phyloP scores from a whole-genome alignment of 92 coral and sea anemone species.

The Phymanthus crucifer region DNA sequence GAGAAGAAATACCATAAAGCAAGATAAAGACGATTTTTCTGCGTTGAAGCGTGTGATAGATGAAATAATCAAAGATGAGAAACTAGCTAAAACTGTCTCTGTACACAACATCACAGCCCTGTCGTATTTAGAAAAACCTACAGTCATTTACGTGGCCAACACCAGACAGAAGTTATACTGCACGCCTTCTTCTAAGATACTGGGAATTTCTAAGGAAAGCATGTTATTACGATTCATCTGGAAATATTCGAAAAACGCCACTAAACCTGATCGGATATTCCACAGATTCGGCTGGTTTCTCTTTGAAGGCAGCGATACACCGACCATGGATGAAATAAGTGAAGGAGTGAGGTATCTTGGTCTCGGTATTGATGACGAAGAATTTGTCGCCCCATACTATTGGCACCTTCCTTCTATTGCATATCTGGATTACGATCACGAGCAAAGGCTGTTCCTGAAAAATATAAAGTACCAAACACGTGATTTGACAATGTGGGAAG shows the following conservation, averaged over 20 bases:
- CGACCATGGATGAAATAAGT: constrained; percentile 19
- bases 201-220: constrained; percentile 25
- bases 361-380: constrained; percentile 32
- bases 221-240: constrained; percentile 25
- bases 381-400: constrained; percentile 36
- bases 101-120: constrained; percentile 23
- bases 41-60: constrained; percentile 23
- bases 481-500: constrained; percentile 38
- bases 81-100: constrained; percentile 23
- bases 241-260: constrained; percentile 29
- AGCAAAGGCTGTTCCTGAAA: constrained; percentile 38
- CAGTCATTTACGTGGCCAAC: constrained; percentile 39
- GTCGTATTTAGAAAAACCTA: neutral
- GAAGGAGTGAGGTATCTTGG: constrained; percentile 31
- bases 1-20: constrained; percentile 23
- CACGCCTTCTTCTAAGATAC: constrained; percentile 17
- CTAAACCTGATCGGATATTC: constrained; percentile 41
- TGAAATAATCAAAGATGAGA: neutral
- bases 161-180: constrained; percentile 41
- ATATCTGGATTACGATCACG: constrained; percentile 41
- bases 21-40: constrained; percentile 25
- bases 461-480: constrained; percentile 39
- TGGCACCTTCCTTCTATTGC: constrained; percentile 48
- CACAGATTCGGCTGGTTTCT: constrained; percentile 52
- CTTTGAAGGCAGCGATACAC: constrained; percentile 38